Evolutionary conservation across 2,888 invertebrate species (phyloP), one percentile per base, ranked within the genome.

Genomic region (Linyphia triangularis): DNA sequence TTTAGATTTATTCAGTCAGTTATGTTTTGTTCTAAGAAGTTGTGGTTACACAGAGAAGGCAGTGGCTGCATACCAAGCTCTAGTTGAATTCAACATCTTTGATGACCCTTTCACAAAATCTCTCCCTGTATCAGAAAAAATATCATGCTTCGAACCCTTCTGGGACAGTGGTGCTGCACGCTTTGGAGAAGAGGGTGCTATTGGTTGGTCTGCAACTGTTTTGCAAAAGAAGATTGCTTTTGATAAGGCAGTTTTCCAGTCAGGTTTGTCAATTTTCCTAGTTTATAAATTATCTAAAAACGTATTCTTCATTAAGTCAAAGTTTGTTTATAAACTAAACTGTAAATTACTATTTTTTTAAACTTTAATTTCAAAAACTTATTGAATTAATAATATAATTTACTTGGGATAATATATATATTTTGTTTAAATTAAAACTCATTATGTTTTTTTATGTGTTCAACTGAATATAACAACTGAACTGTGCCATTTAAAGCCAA

Each of bases 71-170:
- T 92, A 91, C 88, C 93, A 93, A 91, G 93, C 93, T 7, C 78
- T 92, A 63, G 90, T 93, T 6, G 93, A 93, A 85, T 92, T 93
- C 90, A 93, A 93, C 90, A 90, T 93, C 9, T 93, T 92, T 90
- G 91, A 91, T 73, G 93, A 93, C 2, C 51, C 75, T 10, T 28
- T 63, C 72, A 72, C 81, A 19, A 19, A 57, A 22, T 90, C 90
- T 37, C 89, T 37, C 82, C 61, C 91, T 61, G 82, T 90, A 28
- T 90, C 91, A 70, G 92, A 92, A 6, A 91, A 91, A 67, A 89
- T 92, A 40, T 90, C 91, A 22, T 90, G 92, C 43, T 92, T 93
- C 91, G 93, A 93, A 90, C 92, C 92, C 26, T 93, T 93, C 91
- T 93, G 93, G 93, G 93, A 93, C 73, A 92, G 92, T 90, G 91